Conservation (phyloP, 2,113 vertebrate genomes). For the Caracal caracal region DNA sequence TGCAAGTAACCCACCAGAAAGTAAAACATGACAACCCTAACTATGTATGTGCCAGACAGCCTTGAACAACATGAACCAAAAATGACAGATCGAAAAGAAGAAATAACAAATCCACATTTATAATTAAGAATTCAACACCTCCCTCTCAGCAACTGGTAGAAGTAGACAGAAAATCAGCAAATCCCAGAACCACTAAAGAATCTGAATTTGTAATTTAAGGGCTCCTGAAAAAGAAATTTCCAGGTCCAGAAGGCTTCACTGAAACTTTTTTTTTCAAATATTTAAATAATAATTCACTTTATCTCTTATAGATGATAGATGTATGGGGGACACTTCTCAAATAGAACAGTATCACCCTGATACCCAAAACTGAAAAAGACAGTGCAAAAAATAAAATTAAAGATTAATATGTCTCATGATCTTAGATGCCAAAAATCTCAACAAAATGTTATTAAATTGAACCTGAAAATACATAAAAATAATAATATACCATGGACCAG, state of each 20-base stretch:
- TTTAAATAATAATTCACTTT: background rate
- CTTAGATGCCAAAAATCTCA: background rate
- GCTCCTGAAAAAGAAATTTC: background rate
- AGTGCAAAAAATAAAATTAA: background rate
- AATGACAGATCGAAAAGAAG: background rate
- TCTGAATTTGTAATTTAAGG: constrained; percentile 11
- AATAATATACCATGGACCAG: background rate
- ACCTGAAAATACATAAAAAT: background rate
- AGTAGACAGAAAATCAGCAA: background rate
- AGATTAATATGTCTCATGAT: background rate
- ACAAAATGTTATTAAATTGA: background rate
- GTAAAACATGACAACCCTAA: background rate
- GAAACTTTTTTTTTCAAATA: background rate
- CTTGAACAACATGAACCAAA: background rate
- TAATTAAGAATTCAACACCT: background rate
- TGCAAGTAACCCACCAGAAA: background rate
- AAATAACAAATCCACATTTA: background rate
- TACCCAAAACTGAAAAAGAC: background rate
- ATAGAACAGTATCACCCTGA: background rate
- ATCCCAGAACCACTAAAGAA: background rate
- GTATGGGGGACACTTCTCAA: background rate
- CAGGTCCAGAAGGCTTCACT: background rate
- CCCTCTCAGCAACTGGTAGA: background rate
- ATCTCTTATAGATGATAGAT: background rate
- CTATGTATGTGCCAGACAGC: background rate